Conservation (phyloP, 2,888 invertebrate species). For the Anthophora plumipes region DNA sequence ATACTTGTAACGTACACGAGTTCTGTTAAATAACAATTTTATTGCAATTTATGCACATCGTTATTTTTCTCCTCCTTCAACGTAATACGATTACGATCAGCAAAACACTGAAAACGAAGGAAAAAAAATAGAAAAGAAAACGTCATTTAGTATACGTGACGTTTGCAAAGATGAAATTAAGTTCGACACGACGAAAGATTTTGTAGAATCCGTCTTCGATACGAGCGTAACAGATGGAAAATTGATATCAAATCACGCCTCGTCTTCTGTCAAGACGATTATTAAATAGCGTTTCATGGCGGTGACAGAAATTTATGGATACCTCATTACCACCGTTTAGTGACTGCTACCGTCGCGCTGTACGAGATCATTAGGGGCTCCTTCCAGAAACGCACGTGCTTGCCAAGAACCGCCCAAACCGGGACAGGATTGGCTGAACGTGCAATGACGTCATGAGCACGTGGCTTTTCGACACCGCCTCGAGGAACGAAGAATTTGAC, state of each 20-base stretch:
- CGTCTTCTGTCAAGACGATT: constrained; percentile 64
- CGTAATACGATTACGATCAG: not conserved
- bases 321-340: constrained; percentile 80
- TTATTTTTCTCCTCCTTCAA: not conserved
- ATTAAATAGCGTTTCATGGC: constrained; percentile 75
- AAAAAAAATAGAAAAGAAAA: not conserved
- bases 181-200: not conserved
- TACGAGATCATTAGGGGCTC: constrained; percentile 79
- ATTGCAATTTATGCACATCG: too few species aligned
- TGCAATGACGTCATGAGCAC: constrained; percentile 77
- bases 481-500: constrained; percentile 75
- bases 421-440: constrained; percentile 75
- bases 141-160: not conserved
- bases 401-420: constrained; percentile 82
- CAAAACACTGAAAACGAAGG: not conserved
- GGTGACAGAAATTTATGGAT: constrained; percentile 79
- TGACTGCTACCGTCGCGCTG: constrained; percentile 71
- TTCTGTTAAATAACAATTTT: not conserved
- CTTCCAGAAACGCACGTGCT: constrained; percentile 74
- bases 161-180: not conserved
- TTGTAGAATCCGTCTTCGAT: not conserved
- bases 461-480: constrained; percentile 80
- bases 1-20: not conserved
- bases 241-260: constrained; percentile 61
- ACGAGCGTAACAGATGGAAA: constrained; percentile 29